Percentiles rank a stretch among this genome's conserved stretches.
Conservation (phyloP, 2,888 invertebrate species). For the Mythimna albipuncta region DNA sequence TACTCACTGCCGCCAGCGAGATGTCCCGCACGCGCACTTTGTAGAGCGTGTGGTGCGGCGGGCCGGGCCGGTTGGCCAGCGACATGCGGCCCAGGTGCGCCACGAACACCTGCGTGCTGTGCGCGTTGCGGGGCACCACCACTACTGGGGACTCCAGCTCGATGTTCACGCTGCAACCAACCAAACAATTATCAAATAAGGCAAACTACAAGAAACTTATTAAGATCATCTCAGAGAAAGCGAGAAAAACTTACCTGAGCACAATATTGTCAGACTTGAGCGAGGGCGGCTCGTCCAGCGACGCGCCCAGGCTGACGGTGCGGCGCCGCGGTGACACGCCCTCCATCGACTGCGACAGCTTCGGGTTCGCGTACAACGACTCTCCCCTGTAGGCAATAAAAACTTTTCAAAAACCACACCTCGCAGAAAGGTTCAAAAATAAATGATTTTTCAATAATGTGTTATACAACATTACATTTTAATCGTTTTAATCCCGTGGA, state of each 20-base stretch:
- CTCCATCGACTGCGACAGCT: slow-evolving; percentile 86
- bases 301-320: slow-evolving; percentile 80
- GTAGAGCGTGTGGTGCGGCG: slow-evolving; percentile 86
- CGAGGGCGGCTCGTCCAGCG: slow-evolving; percentile 87
- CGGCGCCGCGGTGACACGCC: slow-evolving; percentile 85
- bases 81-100: slow-evolving; percentile 98
- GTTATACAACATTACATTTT: too few relatives aligned
- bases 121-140: slow-evolving; percentile 95
- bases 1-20: slow-evolving; percentile 94
- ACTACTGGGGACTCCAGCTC: slow-evolving; percentile 97
- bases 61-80: slow-evolving; percentile 85
- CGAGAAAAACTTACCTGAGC: slow-evolving; percentile 72
- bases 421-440: too few relatives aligned
- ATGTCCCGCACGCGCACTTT: slow-evolving; percentile 95
- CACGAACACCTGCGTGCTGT: slow-evolving; percentile 96
- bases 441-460: too few relatives aligned
- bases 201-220: not conserved
- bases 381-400: slow-evolving; percentile 81
- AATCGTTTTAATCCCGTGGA: too few relatives aligned
- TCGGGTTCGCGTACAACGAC: slow-evolving; percentile 90
- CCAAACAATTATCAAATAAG: rapidly evolving
- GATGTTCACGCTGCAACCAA: slow-evolving; percentile 92
- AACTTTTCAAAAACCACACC: too few relatives aligned
- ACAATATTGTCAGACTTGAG: slow-evolving; percentile 78
- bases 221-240: too few relatives aligned